phyloP scores from a whole-genome alignment of 1,140 invertebrate species.

The Bradysia coprophila region DNA sequence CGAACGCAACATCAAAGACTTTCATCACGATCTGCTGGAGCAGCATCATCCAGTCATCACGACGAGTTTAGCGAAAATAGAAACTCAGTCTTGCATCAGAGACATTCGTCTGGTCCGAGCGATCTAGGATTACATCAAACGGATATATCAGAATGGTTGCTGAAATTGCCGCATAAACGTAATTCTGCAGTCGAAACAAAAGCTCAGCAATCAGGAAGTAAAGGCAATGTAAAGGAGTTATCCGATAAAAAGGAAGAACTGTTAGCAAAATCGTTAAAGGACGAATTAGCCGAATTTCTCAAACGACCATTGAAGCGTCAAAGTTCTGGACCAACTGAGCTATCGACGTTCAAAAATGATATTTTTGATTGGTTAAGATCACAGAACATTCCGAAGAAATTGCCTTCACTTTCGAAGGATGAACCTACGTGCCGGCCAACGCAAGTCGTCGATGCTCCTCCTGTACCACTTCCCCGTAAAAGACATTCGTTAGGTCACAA shows the following conservation, averaged over 20 bases:
- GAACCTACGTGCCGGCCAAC: background rate
- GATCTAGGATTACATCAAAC: slow-evolving; percentile 21
- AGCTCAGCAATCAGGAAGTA: background rate
- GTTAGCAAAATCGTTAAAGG: slow-evolving; percentile 10
- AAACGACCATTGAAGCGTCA: slow-evolving; percentile 21
- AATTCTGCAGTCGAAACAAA: slow-evolving; percentile 5
- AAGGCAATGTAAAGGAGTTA: too few species aligned
- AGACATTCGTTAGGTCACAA: slow-evolving; percentile 20
- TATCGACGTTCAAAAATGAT: slow-evolving; percentile 20
- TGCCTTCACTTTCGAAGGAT: background rate
- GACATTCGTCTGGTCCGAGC: slow-evolving; percentile 20
- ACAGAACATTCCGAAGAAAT: background rate
- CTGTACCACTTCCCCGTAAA: slow-evolving; percentile 11
- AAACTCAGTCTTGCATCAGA: slow-evolving; percentile 13
- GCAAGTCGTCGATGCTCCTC: slow-evolving; percentile 7
- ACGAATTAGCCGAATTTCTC: slow-evolving; percentile 14
- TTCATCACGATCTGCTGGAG: slow-evolving; percentile 14
- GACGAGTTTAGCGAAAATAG: background rate
- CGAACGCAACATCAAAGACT: slow-evolving; percentile 19
- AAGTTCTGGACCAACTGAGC: slow-evolving; percentile 17
- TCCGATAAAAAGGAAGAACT: background rate
- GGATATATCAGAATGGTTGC: slow-evolving; percentile 20
- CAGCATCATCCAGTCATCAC: background rate
- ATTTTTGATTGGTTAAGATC: slow-evolving; percentile 15
- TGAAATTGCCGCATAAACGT: slow-evolving; percentile 17